These are phyloP conservation scores for Saccostrea cuccullata DNA, from an alignment of 1,140 invertebrate genomes.

Conservation along the genomic window DNA sequence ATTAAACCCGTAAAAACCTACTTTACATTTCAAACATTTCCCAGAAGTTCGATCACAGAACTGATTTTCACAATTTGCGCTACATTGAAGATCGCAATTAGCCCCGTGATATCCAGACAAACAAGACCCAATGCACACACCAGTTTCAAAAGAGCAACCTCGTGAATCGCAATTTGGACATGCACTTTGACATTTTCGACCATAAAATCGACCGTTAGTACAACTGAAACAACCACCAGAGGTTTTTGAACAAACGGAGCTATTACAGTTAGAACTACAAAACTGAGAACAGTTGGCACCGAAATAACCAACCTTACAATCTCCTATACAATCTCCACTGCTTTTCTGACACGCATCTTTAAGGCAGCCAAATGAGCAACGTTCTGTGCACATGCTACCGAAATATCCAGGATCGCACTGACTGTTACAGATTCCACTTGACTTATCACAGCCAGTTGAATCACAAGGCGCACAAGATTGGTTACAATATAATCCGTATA, in stretches of 20 bases:
- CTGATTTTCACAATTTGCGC: constrained; percentile 10
- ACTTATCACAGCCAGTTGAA: constrained; percentile 43
- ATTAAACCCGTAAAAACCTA: constrained; percentile 28
- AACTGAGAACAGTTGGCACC: constrained; percentile 21
- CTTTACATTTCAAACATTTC: constrained; percentile 24
- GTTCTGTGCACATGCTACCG: neutral
- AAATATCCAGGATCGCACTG: too few species aligned
- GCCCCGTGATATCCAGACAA: constrained; percentile 53
- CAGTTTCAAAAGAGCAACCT: constrained; percentile 48
- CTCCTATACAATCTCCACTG: constrained; percentile 30
- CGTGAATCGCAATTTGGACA: neutral
- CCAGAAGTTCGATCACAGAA: constrained; percentile 18
- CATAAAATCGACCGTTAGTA: constrained; percentile 20
- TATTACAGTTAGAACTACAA: constrained; percentile 24
- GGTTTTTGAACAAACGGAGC: neutral
- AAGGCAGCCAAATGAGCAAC: constrained; percentile 37
- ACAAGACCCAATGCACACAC: constrained; percentile 55
- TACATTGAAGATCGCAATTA: constrained; percentile 38
- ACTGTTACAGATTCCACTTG: neutral
- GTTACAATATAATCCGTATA: constrained; percentile 48
- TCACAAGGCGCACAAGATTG: constrained; percentile 47
- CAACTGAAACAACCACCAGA: constrained; percentile 29
- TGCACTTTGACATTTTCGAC: constrained; percentile 12
- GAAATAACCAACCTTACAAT: constrained; percentile 37
- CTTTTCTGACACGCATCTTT: neutral